These are phyloP conservation scores for Archaeoteleia sp. DNA, from an alignment of 2,888 invertebrate genomes.

Conservation along the genomic window DNA sequence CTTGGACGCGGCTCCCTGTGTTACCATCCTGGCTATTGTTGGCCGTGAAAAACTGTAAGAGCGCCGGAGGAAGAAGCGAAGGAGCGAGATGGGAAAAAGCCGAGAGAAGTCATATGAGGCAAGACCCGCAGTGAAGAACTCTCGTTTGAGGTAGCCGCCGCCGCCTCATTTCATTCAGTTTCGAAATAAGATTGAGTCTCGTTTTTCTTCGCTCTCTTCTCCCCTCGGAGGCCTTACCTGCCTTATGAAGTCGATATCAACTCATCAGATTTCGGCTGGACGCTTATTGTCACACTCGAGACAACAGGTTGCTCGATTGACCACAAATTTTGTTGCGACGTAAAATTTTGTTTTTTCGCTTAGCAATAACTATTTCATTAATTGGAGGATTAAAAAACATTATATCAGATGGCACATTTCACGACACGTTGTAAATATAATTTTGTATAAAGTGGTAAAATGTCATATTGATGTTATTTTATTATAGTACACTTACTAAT, in stretches of 20 bases:
- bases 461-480: too few relatives aligned
- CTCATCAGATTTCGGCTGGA: slow-evolving; percentile 26
- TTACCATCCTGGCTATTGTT: slow-evolving; percentile 63
- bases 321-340: background rate
- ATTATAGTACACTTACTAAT: too few relatives aligned
- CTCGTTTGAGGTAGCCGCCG: slow-evolving; percentile 74
- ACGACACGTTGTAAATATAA: too few relatives aligned
- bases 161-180: slow-evolving; percentile 73
- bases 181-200: slow-evolving; percentile 70
- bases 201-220: slow-evolving; percentile 42
- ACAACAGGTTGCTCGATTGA: background rate
- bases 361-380: background rate
- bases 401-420: too few relatives aligned
- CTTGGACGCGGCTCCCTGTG: slow-evolving; percentile 59
- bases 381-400: too few relatives aligned
- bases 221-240: slow-evolving; percentile 19
- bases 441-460: too few relatives aligned
- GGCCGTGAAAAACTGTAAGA: slow-evolving; percentile 63
- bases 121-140: slow-evolving; percentile 51
- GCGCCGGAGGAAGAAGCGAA: slow-evolving; percentile 47
- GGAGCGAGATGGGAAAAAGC: slow-evolving; percentile 51
- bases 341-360: background rate
- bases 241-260: slow-evolving; percentile 29
- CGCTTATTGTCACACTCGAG: background rate
- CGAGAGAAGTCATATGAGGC: slow-evolving; percentile 50